Evolutionary conservation across 2,888 invertebrate species (phyloP).

Genomic region (Drosophila tripunctata): DNA sequence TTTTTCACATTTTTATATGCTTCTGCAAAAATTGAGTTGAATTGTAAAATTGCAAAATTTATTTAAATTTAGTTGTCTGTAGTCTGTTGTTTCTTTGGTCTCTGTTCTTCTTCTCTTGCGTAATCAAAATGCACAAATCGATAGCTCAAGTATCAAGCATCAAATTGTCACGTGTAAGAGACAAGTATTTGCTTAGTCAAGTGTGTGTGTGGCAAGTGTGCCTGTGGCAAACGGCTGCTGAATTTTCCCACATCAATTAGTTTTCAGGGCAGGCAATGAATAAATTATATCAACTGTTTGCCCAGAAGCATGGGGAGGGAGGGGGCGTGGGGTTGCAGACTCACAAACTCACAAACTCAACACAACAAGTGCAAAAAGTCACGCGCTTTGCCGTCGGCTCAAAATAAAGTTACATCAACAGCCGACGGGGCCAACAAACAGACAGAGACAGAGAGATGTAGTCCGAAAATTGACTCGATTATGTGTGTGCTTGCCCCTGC

Average conservation of each 20-base stretch:
- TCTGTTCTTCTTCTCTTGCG: no score
- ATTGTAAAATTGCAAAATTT: neutral
- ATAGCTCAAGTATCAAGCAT: slow-evolving; percentile 27
- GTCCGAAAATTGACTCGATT: slow-evolving; percentile 82
- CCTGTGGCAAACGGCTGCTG: slow-evolving; percentile 57
- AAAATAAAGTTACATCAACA: slow-evolving; percentile 76
- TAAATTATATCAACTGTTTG: slow-evolving; percentile 72
- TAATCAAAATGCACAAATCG: slow-evolving; percentile 26
- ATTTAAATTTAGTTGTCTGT: neutral
- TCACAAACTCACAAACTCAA: slow-evolving; percentile 27
- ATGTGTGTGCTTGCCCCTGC: slow-evolving; percentile 65
- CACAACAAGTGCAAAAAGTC: slow-evolving; percentile 82
- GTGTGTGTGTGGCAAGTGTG: slow-evolving; percentile 41
- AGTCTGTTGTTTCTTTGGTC: no score
- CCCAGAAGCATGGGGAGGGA: no score
- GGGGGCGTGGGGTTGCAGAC: neutral
- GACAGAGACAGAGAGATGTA: no score
- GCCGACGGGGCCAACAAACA: slow-evolving; percentile 46
- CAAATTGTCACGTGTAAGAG: slow-evolving; percentile 45
- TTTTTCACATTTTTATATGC: no score
- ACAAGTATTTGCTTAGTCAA: slow-evolving; percentile 61
- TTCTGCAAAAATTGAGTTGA: neutral
- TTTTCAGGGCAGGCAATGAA: slow-evolving; percentile 77
- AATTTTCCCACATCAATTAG: slow-evolving; percentile 81
- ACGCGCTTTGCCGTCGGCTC: slow-evolving; percentile 70